Conservation (phyloP, 2,797 vertebrate genomes). For the Siniperca scherzeri region DNA sequence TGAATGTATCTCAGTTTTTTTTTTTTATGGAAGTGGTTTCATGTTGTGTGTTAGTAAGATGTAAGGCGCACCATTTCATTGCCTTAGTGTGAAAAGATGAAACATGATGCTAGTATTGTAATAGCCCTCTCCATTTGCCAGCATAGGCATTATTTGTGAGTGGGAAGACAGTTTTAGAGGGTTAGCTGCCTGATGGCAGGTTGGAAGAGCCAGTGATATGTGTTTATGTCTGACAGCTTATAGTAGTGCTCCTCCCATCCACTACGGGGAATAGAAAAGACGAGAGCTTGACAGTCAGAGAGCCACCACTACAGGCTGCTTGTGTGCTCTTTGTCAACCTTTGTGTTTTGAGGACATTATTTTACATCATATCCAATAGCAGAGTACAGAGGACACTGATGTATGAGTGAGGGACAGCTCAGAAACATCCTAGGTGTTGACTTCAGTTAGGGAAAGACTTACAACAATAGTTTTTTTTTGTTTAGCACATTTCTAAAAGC, state of each 20-base stretch:
- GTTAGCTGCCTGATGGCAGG: slow-evolving; percentile 70
- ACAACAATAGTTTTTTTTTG: no score
- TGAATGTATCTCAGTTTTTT: slow-evolving; percentile 38
- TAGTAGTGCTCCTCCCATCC: slow-evolving; percentile 58
- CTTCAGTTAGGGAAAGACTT: neutral
- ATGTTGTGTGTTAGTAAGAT: slow-evolving; percentile 66
- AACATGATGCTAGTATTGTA: slow-evolving; percentile 69
- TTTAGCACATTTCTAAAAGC: no score
- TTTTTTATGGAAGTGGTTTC: slow-evolving; percentile 53
- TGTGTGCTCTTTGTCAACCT: slow-evolving; percentile 46
- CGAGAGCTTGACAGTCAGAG: slow-evolving; percentile 31
- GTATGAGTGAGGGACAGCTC: neutral
- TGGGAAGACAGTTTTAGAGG: slow-evolving; percentile 78
- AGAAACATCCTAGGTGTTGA: neutral
- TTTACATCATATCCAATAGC: slow-evolving; percentile 21
- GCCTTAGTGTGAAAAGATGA: slow-evolving; percentile 69
- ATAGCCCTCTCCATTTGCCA: slow-evolving; percentile 75
- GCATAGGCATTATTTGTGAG: slow-evolving; percentile 77
- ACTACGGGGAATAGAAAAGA: slow-evolving; percentile 47
- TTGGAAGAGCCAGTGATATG: slow-evolving; percentile 72
- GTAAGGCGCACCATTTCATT: slow-evolving; percentile 65
- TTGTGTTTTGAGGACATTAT: slow-evolving; percentile 16
- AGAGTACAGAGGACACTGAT: neutral
- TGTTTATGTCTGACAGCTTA: slow-evolving; percentile 74
- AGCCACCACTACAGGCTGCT: slow-evolving; percentile 35